A percentile compares a stretch with the other conserved stretches of the same genome.
Evolutionary conservation across 2,797 vertebrate species (phyloP).

Genomic region (Otolemur crassicaudatus): DNA sequence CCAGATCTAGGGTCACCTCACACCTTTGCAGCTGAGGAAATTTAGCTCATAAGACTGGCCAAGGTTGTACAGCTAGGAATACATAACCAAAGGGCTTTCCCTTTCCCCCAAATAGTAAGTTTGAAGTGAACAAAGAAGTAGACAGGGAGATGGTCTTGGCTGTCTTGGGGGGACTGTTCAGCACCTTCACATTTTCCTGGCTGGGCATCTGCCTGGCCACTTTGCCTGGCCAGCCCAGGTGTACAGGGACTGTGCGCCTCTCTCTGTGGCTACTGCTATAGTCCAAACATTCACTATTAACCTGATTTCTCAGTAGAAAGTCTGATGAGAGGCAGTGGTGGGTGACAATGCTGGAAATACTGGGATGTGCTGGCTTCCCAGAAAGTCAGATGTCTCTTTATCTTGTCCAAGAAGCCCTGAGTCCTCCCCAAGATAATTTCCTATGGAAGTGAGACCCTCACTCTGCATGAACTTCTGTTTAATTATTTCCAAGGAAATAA

Average conservation of each 20-base stretch:
- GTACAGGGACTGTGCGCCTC: fast-evolving
- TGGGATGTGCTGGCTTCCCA: not conserved
- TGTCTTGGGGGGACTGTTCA: not conserved
- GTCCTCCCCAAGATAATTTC: not conserved
- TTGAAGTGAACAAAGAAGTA: not conserved
- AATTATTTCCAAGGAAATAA: not conserved
- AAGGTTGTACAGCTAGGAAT: not conserved
- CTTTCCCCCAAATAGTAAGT: not conserved
- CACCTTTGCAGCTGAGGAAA: not conserved
- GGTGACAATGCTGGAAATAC: not conserved
- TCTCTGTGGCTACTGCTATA: not conserved
- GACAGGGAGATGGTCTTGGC: not conserved
- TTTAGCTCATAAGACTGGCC: not conserved
- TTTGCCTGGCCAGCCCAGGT: too few relatives aligned
- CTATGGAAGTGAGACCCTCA: not conserved
- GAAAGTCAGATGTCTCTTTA: not conserved
- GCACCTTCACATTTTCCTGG: not conserved
- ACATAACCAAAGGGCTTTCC: not conserved
- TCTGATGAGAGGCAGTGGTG: not conserved
- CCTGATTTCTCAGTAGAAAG: not conserved
- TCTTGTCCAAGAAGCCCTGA: not conserved
- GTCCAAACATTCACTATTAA: not conserved
- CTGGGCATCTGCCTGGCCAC: too few relatives aligned
- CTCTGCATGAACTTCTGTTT: not conserved
- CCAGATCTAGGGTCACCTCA: too few relatives aligned